Conservation (phyloP, 2,113 vertebrate genomes). For the Campylorhamphus procurvoides region DNA sequence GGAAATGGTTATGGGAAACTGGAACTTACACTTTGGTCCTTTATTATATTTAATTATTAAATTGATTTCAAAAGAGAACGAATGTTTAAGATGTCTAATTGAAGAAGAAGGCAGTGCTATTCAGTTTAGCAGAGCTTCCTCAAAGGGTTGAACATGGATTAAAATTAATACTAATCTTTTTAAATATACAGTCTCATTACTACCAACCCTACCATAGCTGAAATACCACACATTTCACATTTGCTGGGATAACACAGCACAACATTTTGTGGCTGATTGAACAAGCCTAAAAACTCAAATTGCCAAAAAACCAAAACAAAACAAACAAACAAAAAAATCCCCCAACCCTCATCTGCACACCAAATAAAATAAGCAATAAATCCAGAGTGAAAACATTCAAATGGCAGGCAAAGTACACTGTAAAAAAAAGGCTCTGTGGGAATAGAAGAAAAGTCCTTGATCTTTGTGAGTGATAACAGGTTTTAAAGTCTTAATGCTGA, state of each 20-base stretch:
- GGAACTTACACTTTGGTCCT: neutral
- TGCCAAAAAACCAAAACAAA: neutral
- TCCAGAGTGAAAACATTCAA: neutral
- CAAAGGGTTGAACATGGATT: neutral
- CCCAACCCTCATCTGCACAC: neutral
- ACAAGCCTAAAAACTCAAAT: neutral
- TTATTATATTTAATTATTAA: neutral
- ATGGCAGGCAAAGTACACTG: neutral
- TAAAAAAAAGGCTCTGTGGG: neutral
- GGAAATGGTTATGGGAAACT: neutral
- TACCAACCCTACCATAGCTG: neutral
- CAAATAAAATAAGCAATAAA: conserved; percentile 10
- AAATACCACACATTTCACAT: conserved; percentile 17
- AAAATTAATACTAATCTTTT: neutral
- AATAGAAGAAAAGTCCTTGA: conserved; percentile 1
- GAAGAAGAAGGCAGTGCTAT: neutral
- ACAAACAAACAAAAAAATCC: neutral
- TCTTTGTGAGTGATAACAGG: neutral
- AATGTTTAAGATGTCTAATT: neutral
- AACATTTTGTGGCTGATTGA: neutral
- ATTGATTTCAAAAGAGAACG: neutral
- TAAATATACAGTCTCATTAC: neutral
- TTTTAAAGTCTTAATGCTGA: neutral
- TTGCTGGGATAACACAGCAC: neutral
- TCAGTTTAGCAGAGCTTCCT: neutral